Conservation (phyloP, 2,797 vertebrate genomes). For the Lepus townsendii region DNA sequence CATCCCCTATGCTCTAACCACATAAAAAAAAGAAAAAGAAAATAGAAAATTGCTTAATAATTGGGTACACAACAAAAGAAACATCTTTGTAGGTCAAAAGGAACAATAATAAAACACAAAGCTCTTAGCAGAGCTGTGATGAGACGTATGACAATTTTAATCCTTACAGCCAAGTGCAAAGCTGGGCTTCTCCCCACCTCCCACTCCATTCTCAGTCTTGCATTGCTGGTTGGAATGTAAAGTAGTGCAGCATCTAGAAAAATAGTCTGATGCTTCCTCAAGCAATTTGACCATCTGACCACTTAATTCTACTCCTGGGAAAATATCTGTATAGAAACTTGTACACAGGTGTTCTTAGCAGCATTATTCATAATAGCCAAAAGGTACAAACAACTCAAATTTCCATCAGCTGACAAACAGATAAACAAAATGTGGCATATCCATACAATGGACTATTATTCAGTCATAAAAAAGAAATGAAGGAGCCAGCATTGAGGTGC, state of each 20-base stretch:
- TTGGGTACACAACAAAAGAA: neutral
- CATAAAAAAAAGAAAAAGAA: neutral
- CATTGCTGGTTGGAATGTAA: neutral
- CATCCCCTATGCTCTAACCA: neutral
- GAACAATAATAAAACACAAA: neutral
- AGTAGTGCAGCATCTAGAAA: neutral
- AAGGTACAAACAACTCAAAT: constrained; percentile 6
- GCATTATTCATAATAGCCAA: neutral
- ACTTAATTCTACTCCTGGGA: neutral
- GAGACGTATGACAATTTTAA: neutral
- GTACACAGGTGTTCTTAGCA: neutral
- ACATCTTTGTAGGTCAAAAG: constrained; percentile 4
- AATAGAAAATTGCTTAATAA: neutral
- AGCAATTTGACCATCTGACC: neutral
- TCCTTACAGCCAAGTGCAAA: neutral
- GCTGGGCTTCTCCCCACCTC: neutral
- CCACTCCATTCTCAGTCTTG: neutral
- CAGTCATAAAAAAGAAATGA: neutral
- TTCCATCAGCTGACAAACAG: neutral
- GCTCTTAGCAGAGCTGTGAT: neutral
- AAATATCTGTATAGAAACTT: neutral
- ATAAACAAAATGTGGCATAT: neutral
- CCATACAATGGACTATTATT: neutral
- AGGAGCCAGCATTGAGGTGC: neutral
- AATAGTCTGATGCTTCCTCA: neutral